Evolutionary conservation across 2,888 invertebrate species (phyloP), one percentile per base, ranked within the genome.

Genomic region (Leistus spinibarbis): DNA sequence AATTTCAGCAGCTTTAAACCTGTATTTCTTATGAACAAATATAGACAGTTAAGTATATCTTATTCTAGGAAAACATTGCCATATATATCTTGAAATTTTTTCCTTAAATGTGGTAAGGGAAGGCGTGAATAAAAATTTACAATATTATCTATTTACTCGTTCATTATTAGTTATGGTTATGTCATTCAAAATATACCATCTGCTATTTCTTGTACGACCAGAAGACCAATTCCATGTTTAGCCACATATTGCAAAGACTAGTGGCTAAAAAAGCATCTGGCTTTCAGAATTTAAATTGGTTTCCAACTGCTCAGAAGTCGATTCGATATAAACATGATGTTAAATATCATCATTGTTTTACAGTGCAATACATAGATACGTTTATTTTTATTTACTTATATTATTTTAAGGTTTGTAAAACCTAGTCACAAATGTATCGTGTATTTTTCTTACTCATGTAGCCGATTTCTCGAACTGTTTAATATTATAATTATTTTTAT

Each of bases 391-490:
- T 56, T 19, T 72, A 72, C 57, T 67, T 73, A 73, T 73, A 23
- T 73, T 73, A 73, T 73, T 60, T 60, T 73, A 73, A 73, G 73
- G 67, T 67, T 73, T 66, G 7, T 53, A 73, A 67, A 60, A 73
- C 73, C 73, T 73, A 73, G 73, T 73, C 73, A 69, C 27, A 73
- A 56, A 22, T 40, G 60, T 67, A 72, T 65, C 24, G 20, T 72
- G 54, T 72, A 72, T 63, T 53, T 22, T 19, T 65, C 19, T 60
- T 67, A 73, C 54, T 62, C 40, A 68, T 68, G 22, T 3, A 22
- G 56, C 64, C n/a, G 53, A 56, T 53, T 20, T 40, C 19, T 66
- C 53, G 27, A 3, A 17, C 16, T 53, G 40, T 40, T 53, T 16
- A 65, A 19, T 66, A 40, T 66, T 66, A 19, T 53, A 19, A 66